phyloP scores from a whole-genome alignment of 2,113 vertebrate species.

The Oxygymnocypris stewartii region DNA sequence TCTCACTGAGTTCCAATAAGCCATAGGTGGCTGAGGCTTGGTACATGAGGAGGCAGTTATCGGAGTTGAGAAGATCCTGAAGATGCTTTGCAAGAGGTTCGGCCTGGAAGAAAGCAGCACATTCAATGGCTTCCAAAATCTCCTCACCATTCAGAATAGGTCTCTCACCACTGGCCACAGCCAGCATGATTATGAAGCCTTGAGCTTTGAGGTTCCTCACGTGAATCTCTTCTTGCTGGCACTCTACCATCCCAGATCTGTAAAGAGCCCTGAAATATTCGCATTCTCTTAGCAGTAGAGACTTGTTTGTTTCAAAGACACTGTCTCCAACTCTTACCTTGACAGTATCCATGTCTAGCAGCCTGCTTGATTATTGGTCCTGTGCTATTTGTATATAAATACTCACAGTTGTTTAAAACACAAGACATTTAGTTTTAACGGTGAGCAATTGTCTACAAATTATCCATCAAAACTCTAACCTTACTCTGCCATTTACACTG shows the following conservation, averaged over 20 bases:
- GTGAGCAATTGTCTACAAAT: constrained; percentile 6
- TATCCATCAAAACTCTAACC: not conserved
- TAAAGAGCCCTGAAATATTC: constrained; percentile 93
- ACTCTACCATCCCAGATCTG: constrained; percentile 90
- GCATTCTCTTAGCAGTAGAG: constrained; percentile 77
- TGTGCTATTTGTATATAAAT: not conserved
- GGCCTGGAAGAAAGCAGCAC: constrained; percentile 88
- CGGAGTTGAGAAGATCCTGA: constrained; percentile 80
- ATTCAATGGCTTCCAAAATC: constrained; percentile 84
- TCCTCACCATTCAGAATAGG: constrained; percentile 80
- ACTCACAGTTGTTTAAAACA: not conserved
- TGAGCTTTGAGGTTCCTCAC: constrained; percentile 75
- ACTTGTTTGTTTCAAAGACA: constrained; percentile 79
- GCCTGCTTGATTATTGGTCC: not conserved
- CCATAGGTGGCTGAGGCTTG: constrained; percentile 86
- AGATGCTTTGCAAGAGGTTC: constrained; percentile 80
- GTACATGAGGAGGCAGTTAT: constrained; percentile 88
- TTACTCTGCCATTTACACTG: constrained; percentile 6
- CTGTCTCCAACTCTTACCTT: constrained; percentile 76
- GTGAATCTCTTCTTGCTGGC: constrained; percentile 79
- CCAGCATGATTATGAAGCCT: constrained; percentile 81
- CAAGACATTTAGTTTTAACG: not conserved
- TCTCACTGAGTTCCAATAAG: constrained; percentile 79
- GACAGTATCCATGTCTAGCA: constrained; percentile 54
- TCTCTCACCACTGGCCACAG: constrained; percentile 76